Evolutionary conservation across 2,888 invertebrate species (phyloP).

Genomic region (Polylopha cassiicola): DNA sequence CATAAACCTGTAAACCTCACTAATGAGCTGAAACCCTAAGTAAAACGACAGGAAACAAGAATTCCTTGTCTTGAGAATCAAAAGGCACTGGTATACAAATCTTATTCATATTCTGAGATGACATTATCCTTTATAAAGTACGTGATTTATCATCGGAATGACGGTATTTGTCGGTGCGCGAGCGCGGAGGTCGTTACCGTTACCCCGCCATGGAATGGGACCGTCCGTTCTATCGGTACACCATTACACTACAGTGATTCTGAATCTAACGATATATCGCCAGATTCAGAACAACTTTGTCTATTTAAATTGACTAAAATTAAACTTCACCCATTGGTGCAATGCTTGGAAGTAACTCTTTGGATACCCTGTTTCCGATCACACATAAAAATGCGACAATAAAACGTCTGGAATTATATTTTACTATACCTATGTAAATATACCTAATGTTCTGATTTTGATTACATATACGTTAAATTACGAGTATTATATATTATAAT

Average conservation of each 20-base stretch:
- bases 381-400: too few relatives aligned
- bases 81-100: constrained; percentile 4
- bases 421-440: too few relatives aligned
- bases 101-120: constrained; percentile 11
- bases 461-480: too few relatives aligned
- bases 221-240: constrained; percentile 63
- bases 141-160: constrained; percentile 30
- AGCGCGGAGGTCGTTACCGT: constrained; percentile 54
- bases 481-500: too few relatives aligned
- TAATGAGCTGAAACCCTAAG: constrained; percentile 8
- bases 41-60: constrained; percentile 18
- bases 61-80: constrained; percentile 13
- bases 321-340: too few relatives aligned
- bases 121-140: constrained; percentile 19
- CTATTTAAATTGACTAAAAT: too few relatives aligned
- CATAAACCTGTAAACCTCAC: background rate
- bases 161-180: constrained; percentile 36
- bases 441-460: too few relatives aligned
- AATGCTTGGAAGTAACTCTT: too few relatives aligned
- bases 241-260: constrained; percentile 22
- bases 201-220: constrained; percentile 58
- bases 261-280: too few relatives aligned
- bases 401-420: too few relatives aligned
- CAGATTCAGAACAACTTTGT: too few relatives aligned
- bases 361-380: too few relatives aligned